phyloP scores from a whole-genome alignment of 2,888 invertebrate genomes.

The Nymphalis c-album region DNA sequence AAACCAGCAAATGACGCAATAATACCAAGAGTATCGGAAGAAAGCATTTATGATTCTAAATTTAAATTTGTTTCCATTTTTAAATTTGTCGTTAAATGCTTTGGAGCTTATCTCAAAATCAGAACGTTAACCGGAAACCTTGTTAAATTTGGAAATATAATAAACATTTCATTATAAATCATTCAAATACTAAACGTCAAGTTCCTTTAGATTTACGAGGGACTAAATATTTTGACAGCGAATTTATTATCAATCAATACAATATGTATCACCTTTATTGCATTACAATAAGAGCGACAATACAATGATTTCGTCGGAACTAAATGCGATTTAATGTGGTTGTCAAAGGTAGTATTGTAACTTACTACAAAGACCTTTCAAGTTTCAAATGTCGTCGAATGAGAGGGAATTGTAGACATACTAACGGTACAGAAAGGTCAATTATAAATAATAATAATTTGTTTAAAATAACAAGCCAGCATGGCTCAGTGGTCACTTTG shows the following conservation, averaged over 20 bases:
- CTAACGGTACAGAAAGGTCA: slow-evolving; percentile 3
- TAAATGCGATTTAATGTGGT: neutral
- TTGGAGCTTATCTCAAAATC: neutral
- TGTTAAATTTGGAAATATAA: slow-evolving; percentile 4
- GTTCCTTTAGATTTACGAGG: slow-evolving; percentile 25
- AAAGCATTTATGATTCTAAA: no score
- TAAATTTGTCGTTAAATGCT: no score
- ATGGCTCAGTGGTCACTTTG: no score
- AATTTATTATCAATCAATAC: neutral
- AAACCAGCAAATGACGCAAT: no score
- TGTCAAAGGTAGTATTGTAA: slow-evolving; percentile 2
- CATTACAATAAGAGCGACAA: neutral
- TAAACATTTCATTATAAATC: slow-evolving; percentile 27
- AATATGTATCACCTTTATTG: neutral
- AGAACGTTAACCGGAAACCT: neutral
- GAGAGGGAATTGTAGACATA: slow-evolving; percentile 2
- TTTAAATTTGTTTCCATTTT: no score
- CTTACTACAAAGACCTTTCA: slow-evolving; percentile 15
- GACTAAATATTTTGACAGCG: slow-evolving; percentile 8
- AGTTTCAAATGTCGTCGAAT: slow-evolving; percentile 16
- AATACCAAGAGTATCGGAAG: no score
- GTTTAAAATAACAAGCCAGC: neutral
- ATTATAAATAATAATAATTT: neutral
- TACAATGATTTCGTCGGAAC: neutral
- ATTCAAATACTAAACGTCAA: slow-evolving; percentile 28